Base-by-base conservation (phyloP, 2,113 vertebrate species). In the Mugil cephalus region DNA sequence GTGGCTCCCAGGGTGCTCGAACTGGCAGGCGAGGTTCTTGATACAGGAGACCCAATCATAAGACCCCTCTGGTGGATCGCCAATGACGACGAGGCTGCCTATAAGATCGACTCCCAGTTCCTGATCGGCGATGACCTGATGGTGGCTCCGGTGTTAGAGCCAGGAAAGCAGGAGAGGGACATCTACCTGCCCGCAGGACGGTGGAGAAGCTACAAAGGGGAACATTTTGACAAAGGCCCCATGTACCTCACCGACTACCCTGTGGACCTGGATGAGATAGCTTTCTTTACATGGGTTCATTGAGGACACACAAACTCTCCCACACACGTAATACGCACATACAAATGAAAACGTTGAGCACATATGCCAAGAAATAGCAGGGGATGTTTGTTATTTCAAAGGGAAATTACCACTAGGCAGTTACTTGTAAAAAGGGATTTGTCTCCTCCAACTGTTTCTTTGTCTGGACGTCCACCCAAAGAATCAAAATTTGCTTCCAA, bases 41-140 rank as follows among this genome's bases (percentile, higher is more conserved):
- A 96, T 66, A 98, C 97, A 0, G 98, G 97, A 0, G 96, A 98
- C 86, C 97, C 97, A 54, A 99, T 99, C 73, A 96, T 99, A 69
- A 94, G 97, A 9, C 98, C 98, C 40, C 95, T 99, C 35, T 99
- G 98, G 98, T 99, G 98, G 98, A 96, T 99, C 36, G 96, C 97
- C 0, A 96, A 94, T 0, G 84, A 91, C 0, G 96, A 99, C 0
- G 94, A 96, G 50, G 91, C 93, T 0, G 93, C 97, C 0, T 96
- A 97, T 79, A 95, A 95, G 48, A 95, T 97, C 0, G 97, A 99
- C 84, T 98, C 97, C 0, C 97, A 99, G 93, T 99, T 99, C 83
- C 94, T 99, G 45, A 98, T 99, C 0, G 98, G 98, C 4, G 96
- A 99, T 64, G 96, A 97, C 13, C 93, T 99, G 51, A 95, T 99